These are phyloP conservation scores for Phocoena sinus DNA, from an alignment of 2,113 vertebrate genomes.

Conservation along the genomic window DNA sequence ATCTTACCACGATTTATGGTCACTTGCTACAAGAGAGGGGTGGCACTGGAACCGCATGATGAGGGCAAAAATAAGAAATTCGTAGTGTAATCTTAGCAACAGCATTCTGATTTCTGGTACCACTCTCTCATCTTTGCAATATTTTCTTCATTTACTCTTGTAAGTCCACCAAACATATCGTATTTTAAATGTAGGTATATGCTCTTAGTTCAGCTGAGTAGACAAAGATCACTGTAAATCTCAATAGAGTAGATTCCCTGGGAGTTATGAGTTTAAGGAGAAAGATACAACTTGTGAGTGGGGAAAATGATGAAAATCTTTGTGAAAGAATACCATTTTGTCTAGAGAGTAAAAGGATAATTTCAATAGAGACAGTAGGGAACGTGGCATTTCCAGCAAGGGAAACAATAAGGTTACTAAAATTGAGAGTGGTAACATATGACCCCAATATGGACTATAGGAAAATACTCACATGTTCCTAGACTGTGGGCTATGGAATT, in stretches of 20 bases:
- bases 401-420: background rate
- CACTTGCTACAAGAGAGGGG: too few species aligned
- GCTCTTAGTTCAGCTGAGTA: background rate
- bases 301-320: background rate
- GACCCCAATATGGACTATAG: accelerated
- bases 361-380: background rate
- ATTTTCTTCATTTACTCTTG: background rate
- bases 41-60: background rate
- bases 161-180: background rate
- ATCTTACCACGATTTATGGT: background rate
- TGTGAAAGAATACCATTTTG: background rate
- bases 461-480: background rate
- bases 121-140: too few species aligned
- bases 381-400: background rate
- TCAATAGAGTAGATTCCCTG: background rate
- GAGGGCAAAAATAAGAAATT: background rate
- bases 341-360: background rate
- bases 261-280: background rate
- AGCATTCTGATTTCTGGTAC: background rate
- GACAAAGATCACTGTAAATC: background rate
- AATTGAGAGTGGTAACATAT: too few species aligned
- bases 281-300: background rate
- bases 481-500: too few species aligned
- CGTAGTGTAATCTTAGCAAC: background rate
- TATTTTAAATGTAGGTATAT: background rate